Conservation (phyloP, 2,797 vertebrate species). For the Schizopygopsis malacanthus region DNA sequence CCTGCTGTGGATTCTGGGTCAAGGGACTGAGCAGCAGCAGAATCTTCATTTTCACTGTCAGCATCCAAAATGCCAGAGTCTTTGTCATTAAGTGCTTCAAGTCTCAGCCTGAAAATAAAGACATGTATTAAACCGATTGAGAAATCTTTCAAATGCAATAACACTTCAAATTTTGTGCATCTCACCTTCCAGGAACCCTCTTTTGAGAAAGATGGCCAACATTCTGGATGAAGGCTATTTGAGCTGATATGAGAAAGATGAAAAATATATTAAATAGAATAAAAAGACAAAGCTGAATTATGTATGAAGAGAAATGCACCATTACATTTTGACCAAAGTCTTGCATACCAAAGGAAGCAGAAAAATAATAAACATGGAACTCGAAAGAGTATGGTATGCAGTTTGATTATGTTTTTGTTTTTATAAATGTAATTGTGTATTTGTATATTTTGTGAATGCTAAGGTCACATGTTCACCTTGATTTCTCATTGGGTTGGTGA, state of each 20-base stretch:
- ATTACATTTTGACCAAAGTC: background rate
- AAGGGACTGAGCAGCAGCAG: conserved; percentile 14
- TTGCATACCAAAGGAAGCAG: conserved; percentile 14
- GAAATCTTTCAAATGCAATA: background rate
- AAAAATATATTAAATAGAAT: background rate
- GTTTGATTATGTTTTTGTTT: background rate
- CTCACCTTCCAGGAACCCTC: conserved; percentile 84
- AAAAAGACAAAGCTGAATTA: background rate
- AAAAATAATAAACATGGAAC: background rate
- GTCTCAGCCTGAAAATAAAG: conserved; percentile 78
- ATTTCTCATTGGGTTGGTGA: conserved; percentile 91
- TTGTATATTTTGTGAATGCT: conserved; percentile 7
- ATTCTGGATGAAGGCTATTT: conserved; percentile 93
- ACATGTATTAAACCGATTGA: background rate
- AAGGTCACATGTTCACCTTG: conserved; percentile 79
- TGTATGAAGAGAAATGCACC: background rate
- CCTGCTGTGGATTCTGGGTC: conserved; percentile 22
- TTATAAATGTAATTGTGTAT: background rate
- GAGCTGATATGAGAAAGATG: conserved; percentile 75
- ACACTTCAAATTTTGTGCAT: background rate
- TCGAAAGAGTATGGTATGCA: background rate
- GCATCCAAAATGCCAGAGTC: conserved; percentile 78
- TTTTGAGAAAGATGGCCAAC: conserved; percentile 88
- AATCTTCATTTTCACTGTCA: conserved; percentile 72
- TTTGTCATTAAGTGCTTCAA: conserved; percentile 88